Conservation (phyloP, 2,888 invertebrate genomes). For the Diarsia brunnea region DNA sequence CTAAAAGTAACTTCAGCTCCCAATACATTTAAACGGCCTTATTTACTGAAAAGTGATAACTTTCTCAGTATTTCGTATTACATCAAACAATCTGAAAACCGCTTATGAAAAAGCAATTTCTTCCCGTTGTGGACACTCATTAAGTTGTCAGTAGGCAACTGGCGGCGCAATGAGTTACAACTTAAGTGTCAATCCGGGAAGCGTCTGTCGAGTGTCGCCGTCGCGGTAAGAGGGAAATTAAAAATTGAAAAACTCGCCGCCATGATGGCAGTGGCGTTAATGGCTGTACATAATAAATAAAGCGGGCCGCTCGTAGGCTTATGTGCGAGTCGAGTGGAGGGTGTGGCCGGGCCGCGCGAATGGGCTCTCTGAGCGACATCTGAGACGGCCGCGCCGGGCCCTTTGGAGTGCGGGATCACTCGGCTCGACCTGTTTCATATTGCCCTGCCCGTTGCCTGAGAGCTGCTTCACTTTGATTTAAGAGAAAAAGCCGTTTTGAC, state of each 20-base stretch:
- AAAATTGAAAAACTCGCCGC: conserved; percentile 90
- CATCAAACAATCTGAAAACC: conserved; percentile 32
- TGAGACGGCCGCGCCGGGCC: conserved; percentile 88
- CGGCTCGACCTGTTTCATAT: conserved; percentile 89
- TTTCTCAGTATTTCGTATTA: conserved; percentile 23
- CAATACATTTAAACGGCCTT: neutral
- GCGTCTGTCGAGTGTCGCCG: conserved; percentile 82
- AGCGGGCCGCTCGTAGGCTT: conserved; percentile 88
- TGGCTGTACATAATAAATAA: conserved; percentile 91
- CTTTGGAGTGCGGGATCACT: conserved; percentile 87
- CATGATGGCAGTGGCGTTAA: conserved; percentile 90
- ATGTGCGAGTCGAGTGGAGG: conserved; percentile 90
- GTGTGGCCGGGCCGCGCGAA: conserved; percentile 89
- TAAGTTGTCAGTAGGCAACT: conserved; percentile 69
- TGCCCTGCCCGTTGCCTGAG: conserved; percentile 86
- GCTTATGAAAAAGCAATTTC: conserved; percentile 63
- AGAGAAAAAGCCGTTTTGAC: conserved; percentile 87
- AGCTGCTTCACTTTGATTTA: conserved; percentile 90
- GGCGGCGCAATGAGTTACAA: conserved; percentile 79
- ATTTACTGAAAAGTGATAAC: conserved; percentile 20
- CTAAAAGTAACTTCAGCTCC: neutral
- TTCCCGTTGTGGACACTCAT: conserved; percentile 75
- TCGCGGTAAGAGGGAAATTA: conserved; percentile 87
- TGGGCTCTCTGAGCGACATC: conserved; percentile 89
- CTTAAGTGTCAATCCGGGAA: conserved; percentile 86